phyloP scores from a whole-genome alignment of 2,113 vertebrate species.

The Prionailurus viverrinus region DNA sequence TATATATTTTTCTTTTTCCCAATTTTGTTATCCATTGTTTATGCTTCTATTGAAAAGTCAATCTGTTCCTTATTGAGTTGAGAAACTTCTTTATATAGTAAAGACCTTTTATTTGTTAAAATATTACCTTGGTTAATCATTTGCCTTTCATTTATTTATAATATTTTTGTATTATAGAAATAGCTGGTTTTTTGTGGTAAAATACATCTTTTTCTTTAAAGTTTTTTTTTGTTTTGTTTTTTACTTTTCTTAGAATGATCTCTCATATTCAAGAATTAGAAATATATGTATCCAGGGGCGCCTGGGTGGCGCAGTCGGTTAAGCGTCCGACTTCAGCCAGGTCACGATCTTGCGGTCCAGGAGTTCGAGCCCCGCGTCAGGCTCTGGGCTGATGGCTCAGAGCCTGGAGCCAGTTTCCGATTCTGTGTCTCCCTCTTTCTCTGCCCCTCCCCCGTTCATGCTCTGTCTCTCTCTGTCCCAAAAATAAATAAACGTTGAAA shows the following conservation, averaged over 20 bases:
- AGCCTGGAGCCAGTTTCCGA: too few relatives aligned
- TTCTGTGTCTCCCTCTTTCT: too few relatives aligned
- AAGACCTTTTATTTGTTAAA: conserved; percentile 18
- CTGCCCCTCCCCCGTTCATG: too few relatives aligned
- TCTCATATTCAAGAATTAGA: background rate
- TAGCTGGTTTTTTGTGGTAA: conserved; percentile 15
- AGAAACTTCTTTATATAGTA: background rate
- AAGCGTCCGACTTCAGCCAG: too few relatives aligned
- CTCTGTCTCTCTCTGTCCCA: too few relatives aligned
- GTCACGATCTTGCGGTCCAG: too few relatives aligned
- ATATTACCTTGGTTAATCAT: background rate
- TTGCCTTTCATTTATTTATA: background rate
- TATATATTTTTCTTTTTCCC: background rate
- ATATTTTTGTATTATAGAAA: background rate
- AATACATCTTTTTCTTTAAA: background rate
- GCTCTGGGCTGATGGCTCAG: too few relatives aligned
- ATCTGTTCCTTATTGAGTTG: background rate
- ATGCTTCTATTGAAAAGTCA: background rate
- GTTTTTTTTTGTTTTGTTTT: background rate
- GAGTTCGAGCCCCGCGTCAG: too few relatives aligned
- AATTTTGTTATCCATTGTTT: background rate
- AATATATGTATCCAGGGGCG: background rate
- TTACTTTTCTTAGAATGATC: background rate
- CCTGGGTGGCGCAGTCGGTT: too few relatives aligned
- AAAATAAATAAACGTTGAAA: too few relatives aligned